phyloP scores from a whole-genome alignment of 2,797 vertebrate species.

The Acropternis orthonyx region DNA sequence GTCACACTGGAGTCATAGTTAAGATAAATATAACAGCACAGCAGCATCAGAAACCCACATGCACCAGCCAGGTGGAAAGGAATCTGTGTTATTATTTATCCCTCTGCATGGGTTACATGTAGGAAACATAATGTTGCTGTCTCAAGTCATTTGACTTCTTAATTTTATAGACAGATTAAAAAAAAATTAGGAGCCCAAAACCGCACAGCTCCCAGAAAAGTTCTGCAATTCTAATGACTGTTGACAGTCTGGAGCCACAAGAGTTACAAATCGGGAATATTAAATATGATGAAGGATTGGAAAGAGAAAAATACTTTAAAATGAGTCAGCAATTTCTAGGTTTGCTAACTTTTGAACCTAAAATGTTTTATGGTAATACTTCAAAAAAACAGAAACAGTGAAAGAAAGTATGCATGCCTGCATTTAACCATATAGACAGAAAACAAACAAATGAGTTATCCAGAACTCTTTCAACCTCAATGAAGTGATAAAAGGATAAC shows the following conservation, averaged over 20 bases:
- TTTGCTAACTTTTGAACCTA: not conserved
- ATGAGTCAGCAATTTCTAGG: not conserved
- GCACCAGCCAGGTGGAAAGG: not conserved
- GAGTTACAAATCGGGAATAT: not conserved
- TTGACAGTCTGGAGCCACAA: not conserved
- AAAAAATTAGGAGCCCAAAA: not conserved
- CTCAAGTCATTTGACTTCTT: not conserved
- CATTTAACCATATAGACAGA: not conserved
- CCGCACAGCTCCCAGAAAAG: not conserved
- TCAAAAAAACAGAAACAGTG: not conserved
- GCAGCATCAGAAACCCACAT: not conserved
- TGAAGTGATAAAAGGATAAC: not conserved
- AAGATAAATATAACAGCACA: not conserved
- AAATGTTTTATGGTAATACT: not conserved
- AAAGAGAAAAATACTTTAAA: not conserved
- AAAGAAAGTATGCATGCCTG: not conserved
- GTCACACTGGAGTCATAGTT: fast-evolving
- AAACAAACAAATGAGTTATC: not conserved
- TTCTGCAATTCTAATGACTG: not conserved
- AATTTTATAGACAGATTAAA: not conserved
- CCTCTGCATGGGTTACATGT: not conserved
- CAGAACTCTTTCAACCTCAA: not conserved
- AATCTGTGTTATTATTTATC: not conserved
- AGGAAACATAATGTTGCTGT: not conserved
- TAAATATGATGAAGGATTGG: not conserved